phyloP scores from a whole-genome alignment of 30 jellyfish, hydroid and myxozoan species.

The Sanderia malayensis region DNA sequence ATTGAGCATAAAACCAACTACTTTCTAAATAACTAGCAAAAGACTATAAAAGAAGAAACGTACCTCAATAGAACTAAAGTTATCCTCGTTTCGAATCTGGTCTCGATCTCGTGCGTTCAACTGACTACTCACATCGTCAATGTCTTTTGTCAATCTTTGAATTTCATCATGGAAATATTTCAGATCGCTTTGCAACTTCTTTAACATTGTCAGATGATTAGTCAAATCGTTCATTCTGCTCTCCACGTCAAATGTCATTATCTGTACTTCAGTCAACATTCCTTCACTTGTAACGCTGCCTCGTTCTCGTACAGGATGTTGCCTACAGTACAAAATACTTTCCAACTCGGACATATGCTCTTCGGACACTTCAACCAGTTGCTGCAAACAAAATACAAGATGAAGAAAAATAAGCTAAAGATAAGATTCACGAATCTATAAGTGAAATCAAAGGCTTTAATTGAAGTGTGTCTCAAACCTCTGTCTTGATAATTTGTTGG shows the following conservation, averaged over 20 bases:
- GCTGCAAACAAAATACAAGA: slow-evolving; percentile 12
- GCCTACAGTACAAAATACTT: slow-evolving; percentile 42
- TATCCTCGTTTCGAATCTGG: slow-evolving; percentile 1
- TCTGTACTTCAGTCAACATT: slow-evolving; percentile 36
- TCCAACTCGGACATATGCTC: slow-evolving; percentile 38
- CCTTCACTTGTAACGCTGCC: slow-evolving; percentile 22
- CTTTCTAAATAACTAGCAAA: no score
- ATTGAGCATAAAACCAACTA: no score
- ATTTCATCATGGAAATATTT: slow-evolving; percentile 31
- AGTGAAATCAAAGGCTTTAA: no score
- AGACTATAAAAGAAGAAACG: no score
- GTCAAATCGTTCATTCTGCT: slow-evolving; percentile 31
- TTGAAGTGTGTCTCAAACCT: no score
- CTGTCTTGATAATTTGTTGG: slow-evolving; percentile 51
- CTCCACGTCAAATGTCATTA: slow-evolving; percentile 44
- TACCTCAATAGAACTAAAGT: slow-evolving; percentile 24
- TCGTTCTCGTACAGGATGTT: slow-evolving; percentile 60
- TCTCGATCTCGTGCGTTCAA: slow-evolving; percentile 17
- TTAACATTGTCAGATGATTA: slow-evolving; percentile 38
- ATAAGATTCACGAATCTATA: no score
- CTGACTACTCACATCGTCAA: slow-evolving; percentile 10
- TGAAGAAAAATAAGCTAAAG: background rate
- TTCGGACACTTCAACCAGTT: slow-evolving; percentile 29
- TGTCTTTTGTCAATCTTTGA: slow-evolving; percentile 15
- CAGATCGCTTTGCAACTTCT: slow-evolving; percentile 46